Conservation (phyloP, 2,113 vertebrate genomes). For the Crypturellus undulatus region DNA sequence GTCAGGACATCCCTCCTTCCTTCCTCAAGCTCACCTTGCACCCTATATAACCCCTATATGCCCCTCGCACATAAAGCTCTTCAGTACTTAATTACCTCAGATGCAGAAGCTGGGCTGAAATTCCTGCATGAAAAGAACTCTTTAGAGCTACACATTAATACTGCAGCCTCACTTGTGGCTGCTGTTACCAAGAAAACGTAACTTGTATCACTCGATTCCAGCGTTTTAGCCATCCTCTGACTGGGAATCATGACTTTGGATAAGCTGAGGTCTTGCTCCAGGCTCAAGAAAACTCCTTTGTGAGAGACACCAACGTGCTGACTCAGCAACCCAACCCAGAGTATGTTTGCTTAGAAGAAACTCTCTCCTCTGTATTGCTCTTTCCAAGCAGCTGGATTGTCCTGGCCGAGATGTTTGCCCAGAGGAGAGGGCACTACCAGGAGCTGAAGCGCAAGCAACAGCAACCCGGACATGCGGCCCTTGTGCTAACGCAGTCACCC, state of each 20-base stretch:
- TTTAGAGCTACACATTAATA: not conserved
- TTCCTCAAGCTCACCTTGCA: not conserved
- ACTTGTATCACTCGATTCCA: not conserved
- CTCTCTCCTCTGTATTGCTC: not conserved
- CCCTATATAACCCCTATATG: not conserved
- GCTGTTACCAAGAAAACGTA: not conserved
- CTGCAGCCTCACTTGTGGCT: not conserved
- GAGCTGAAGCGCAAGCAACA: not conserved
- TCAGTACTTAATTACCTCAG: not conserved
- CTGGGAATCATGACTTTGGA: not conserved
- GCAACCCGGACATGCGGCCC: fast-evolving
- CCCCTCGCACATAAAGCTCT: fast-evolving
- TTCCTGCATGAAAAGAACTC: not conserved
- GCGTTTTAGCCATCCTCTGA: not conserved
- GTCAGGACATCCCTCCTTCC: not conserved
- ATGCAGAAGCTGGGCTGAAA: not conserved
- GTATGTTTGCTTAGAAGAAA: not conserved
- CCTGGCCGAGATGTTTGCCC: not conserved
- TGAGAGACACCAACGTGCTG: not conserved
- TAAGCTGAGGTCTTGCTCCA: not conserved
- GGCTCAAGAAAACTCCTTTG: not conserved
- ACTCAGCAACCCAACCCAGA: not conserved
- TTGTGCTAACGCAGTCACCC: too few species aligned
- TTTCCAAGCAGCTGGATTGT: too few species aligned
- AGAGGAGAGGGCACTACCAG: not conserved